phyloP scores from a whole-genome alignment of 2,888 invertebrate species.

The Lagria hirta region DNA sequence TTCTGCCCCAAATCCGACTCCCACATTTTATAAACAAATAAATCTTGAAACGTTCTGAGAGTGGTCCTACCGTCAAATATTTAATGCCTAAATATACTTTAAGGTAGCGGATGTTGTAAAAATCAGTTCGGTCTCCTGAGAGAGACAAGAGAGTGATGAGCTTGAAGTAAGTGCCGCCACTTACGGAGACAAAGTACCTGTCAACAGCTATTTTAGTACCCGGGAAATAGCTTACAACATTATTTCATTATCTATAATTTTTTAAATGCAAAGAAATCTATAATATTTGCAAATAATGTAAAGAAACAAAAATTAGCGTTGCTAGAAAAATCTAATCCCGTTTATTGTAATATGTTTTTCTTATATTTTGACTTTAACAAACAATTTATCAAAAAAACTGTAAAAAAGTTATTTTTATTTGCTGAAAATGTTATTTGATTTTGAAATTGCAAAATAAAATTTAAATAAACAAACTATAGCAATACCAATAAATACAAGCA shows the following conservation, averaged over 20 bases:
- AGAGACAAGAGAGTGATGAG: slow-evolving; percentile 7
- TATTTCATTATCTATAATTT: too few species aligned
- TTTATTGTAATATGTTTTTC: not conserved
- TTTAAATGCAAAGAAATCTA: too few species aligned
- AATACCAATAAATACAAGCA: too few species aligned
- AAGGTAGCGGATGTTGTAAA: slow-evolving; percentile 40
- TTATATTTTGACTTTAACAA: slow-evolving; percentile 37
- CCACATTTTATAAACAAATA: slow-evolving; percentile 38
- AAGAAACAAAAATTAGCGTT: too few species aligned
- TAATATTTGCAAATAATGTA: too few species aligned
- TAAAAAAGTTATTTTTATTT: too few species aligned
- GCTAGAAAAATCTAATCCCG: too few species aligned
- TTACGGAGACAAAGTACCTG: slow-evolving; percentile 31
- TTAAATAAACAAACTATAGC: not conserved
- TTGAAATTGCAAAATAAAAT: not conserved
- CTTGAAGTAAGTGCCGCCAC: slow-evolving; percentile 25
- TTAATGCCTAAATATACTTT: slow-evolving; percentile 39
- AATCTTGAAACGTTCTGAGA: slow-evolving; percentile 27
- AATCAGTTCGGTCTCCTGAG: slow-evolving; percentile 25
- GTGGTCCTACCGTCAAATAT: slow-evolving; percentile 15
- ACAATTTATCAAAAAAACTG: not conserved
- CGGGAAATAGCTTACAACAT: too few species aligned
- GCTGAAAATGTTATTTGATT: not conserved
- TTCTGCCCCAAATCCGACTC: slow-evolving; percentile 10
- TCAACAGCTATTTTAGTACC: slow-evolving; percentile 31